Evolutionary conservation across 2,113 vertebrate species (phyloP).

Genomic region (human (Homo sapiens)): DNA sequence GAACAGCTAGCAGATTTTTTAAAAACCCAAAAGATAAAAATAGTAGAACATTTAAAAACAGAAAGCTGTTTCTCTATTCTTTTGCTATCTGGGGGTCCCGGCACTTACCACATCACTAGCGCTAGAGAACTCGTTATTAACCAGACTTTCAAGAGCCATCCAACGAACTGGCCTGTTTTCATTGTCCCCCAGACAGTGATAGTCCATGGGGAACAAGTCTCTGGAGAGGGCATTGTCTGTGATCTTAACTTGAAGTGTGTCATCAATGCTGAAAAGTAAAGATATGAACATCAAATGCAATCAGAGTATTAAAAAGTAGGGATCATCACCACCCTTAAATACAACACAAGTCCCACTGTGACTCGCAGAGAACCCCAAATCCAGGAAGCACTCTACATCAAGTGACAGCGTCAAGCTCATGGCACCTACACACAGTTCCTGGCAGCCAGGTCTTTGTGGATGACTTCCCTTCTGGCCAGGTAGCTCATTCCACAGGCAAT

Average conservation of each 20-base stretch:
- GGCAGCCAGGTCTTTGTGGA: conserved; percentile 98
- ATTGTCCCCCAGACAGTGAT: conserved; percentile 98
- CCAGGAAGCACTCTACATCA: background rate
- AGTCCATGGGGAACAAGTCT: conserved; percentile 99
- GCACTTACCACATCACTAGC: conserved; percentile 97
- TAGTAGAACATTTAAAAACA: background rate
- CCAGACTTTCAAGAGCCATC: conserved; percentile 99
- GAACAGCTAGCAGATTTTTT: background rate
- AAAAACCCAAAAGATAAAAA: background rate
- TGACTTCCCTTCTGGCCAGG: conserved; percentile 96
- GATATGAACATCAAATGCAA: conserved; percentile 39
- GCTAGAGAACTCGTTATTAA: conserved; percentile 98
- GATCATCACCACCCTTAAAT: background rate
- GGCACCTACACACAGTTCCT: conserved; percentile 98
- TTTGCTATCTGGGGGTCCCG: background rate
- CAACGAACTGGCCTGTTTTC: conserved; percentile 98
- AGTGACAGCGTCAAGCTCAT: background rate
- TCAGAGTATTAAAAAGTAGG: background rate
- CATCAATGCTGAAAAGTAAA: conserved; percentile 91
- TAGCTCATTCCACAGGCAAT: conserved; percentile 99
- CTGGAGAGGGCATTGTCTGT: conserved; percentile 98
- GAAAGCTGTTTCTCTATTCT: background rate
- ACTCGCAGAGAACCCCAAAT: background rate
- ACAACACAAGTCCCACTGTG: background rate
- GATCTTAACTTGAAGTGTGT: conserved; percentile 99